Evolutionary conservation across 2,888 invertebrate genomes (phyloP), one percentile per base, ranked within the genome.

Genomic region (Spialia ferax): DNA sequence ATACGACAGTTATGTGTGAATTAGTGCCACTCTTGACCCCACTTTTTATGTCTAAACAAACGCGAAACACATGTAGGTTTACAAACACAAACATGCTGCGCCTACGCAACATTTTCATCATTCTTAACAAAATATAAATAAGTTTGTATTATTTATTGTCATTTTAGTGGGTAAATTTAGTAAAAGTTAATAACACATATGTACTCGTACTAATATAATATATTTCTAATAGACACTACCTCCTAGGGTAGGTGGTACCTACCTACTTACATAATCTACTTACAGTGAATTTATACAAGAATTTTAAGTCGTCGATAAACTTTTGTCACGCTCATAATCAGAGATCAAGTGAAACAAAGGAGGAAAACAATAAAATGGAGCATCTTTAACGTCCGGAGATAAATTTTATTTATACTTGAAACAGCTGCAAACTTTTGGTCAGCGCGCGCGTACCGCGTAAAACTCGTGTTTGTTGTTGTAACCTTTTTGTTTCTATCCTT

Each of bases 351-450:
- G 77, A 73, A 79, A 77, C 79, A 79, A 79, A 75, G 67, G 73
- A 73, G 69, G 72, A 73, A 74, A 90, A 91, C 89, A 91, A 92
- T 91, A 91, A 91, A 91, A 87, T 78, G 74, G 81, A 84, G 81
- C 87, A 83, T 84, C 84, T 85, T 82, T 84, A 84, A 87, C 89
- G 90, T 88, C 86, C 90, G 87, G 89, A 89, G 87, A 91, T 91
- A 92, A 91, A 91, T 82, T 88, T 89, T 93, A 93, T 93, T 93
- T 91, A 91, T 93, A 93, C 83, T 72, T 77, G 71, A 73, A 91
- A 91, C 93, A 93, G 93, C 93, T 93, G 93, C 93, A 92, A 93
- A 93, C 93, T 92, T 93, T 91, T 93, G 93, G 93, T 93, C 92
- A 93, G 89, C 88, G 83, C 85, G 83, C 85, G 84, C 83, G 81